A percentile compares a stretch with the other conserved stretches of the same genome.
phyloP scores from a whole-genome alignment of 2,113 vertebrate species.

The Forbesichthys agassizii region DNA sequence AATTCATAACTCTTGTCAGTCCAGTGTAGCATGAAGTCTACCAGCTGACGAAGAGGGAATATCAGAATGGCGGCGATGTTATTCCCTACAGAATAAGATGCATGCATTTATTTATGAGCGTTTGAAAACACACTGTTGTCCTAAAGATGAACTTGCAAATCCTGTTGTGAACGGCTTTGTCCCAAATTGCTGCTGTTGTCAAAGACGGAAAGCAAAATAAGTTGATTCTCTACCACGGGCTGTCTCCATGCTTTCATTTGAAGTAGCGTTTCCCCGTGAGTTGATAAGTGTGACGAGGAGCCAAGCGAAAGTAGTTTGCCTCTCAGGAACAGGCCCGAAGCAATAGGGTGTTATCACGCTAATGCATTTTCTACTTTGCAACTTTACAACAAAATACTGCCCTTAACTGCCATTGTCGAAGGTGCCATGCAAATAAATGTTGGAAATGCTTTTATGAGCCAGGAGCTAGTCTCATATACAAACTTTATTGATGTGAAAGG shows the following conservation, averaged over 20 bases:
- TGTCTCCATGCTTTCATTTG: conserved; percentile 39
- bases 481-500: conserved; percentile 43
- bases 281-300: conserved; percentile 61
- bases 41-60: too few species aligned
- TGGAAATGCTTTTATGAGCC: conserved; percentile 36
- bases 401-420: conserved; percentile 26
- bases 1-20: too few species aligned
- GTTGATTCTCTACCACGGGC: conserved; percentile 53
- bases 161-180: conserved; percentile 33
- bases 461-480: conserved; percentile 8
- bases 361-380: conserved; percentile 58
- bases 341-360: conserved; percentile 62
- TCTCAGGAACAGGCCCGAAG: conserved; percentile 49
- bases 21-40: too few species aligned
- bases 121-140: conserved; percentile 11
- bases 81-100: conserved; percentile 5
- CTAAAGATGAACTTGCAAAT: conserved; percentile 43
- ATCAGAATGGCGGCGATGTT: neutral
- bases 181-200: conserved; percentile 57
- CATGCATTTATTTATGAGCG: neutral
- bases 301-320: conserved; percentile 26
- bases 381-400: conserved; percentile 32
- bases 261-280: conserved; percentile 37
- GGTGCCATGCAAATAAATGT: conserved; percentile 2
- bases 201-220: conserved; percentile 48